These are phyloP conservation scores for Heterohyrax brucei DNA, from an alignment of 2,797 vertebrate genomes.

Conservation along the genomic window DNA sequence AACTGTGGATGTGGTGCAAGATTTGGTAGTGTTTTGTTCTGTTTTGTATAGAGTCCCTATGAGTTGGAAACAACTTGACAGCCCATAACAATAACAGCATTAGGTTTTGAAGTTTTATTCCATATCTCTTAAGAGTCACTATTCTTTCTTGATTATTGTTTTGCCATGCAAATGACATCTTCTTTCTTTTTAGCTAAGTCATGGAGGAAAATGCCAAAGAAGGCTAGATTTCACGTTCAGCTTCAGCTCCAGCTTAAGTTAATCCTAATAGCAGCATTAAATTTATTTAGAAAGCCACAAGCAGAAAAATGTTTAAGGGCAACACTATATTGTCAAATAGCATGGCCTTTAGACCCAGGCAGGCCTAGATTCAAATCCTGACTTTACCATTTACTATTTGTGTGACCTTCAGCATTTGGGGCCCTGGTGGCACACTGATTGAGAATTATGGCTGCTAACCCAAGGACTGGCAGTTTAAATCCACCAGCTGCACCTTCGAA, in stretches of 20 bases:
- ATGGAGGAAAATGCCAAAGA: not conserved
- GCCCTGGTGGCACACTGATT: too few relatives aligned
- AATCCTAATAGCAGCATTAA: not conserved
- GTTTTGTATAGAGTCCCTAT: too few relatives aligned
- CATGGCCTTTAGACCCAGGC: not conserved
- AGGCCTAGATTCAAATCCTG: not conserved
- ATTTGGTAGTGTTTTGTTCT: too few relatives aligned
- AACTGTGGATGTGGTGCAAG: too few relatives aligned
- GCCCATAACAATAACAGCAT: not conserved
- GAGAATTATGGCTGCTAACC: too few relatives aligned
- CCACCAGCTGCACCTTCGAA: too few relatives aligned
- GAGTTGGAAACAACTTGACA: too few relatives aligned
- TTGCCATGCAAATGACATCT: not conserved
- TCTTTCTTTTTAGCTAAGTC: not conserved
- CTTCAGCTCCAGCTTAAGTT: not conserved
- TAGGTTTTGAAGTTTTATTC: slow-evolving; percentile 37
- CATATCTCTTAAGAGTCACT: not conserved
- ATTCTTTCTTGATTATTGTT: not conserved
- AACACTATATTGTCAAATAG: not conserved
- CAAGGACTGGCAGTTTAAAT: too few relatives aligned
- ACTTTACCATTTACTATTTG: not conserved
- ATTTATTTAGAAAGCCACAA: not conserved
- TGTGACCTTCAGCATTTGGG: not conserved
- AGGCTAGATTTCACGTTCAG: not conserved
- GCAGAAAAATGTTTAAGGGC: not conserved